A percentile compares a stretch with the other conserved stretches of the same genome.
These are phyloP conservation scores for Ploceus nigricollis DNA, from an alignment of 2,113 vertebrate genomes.

Conservation along the genomic window DNA sequence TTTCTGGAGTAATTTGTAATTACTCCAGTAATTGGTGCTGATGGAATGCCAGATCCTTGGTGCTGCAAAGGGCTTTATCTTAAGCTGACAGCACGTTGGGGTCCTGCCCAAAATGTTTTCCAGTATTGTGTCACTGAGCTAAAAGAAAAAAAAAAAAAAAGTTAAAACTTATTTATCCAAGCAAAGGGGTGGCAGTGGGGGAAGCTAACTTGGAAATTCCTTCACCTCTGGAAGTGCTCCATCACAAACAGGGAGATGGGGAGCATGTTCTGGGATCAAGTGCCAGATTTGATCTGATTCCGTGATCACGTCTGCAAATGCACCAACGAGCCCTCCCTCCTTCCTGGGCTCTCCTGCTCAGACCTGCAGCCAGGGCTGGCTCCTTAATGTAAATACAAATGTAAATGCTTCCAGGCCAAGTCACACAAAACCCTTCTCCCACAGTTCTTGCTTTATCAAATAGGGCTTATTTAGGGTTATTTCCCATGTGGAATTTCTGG, in stretches of 20 bases:
- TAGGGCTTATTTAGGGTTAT: neutral
- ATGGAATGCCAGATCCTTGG: neutral
- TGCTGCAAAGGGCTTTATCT: neutral
- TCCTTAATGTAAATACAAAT: neutral
- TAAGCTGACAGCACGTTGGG: neutral
- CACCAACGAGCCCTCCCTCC: neutral
- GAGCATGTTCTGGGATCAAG: neutral
- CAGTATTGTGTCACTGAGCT: neutral
- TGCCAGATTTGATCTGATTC: neutral
- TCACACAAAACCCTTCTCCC: neutral
- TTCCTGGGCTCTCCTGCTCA: neutral
- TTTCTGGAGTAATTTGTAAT: neutral
- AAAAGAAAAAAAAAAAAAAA: neutral
- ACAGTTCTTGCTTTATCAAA: neutral
- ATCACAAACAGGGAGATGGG: neutral
- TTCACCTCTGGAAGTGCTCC: slow-evolving; percentile 19
- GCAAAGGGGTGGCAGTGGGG: accelerated
- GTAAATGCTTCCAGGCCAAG: neutral
- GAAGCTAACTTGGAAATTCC: neutral
- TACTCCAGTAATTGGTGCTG: neutral
- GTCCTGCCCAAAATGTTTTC: slow-evolving; percentile 1
- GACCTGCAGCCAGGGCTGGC: neutral
- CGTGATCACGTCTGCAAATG: neutral
- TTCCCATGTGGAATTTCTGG: neutral
- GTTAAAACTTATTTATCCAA: neutral